Evolutionary conservation across 2,797 vertebrate genomes (phyloP).

Genomic region (Sus cebifrons): DNA sequence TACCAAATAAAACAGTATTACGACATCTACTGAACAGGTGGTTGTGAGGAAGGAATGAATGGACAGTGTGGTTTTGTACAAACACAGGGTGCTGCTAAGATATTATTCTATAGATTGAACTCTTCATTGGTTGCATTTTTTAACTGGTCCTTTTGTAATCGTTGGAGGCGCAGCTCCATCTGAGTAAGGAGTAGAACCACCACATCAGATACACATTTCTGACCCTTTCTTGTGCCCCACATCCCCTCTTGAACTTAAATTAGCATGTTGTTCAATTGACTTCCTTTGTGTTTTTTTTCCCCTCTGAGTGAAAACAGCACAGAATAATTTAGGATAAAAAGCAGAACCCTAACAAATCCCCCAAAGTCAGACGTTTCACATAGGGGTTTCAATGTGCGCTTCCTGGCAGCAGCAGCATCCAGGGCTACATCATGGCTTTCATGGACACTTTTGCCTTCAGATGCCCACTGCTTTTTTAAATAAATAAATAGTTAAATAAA

Average conservation of each 20-base stretch:
- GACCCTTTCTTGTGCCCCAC: neutral
- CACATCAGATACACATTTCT: neutral
- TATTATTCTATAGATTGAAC: neutral
- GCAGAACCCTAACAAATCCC: neutral
- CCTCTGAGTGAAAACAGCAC: constrained; percentile 17
- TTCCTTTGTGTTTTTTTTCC: neutral
- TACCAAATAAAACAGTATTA: neutral
- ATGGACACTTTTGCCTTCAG: neutral
- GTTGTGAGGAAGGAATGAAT: neutral
- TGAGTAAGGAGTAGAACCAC: neutral
- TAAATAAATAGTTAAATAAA: neutral
- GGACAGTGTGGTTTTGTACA: neutral
- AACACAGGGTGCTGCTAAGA: neutral
- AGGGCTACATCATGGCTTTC: fast-evolving
- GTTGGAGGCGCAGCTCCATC: neutral
- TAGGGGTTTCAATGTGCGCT: fast-evolving
- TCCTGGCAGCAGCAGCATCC: neutral
- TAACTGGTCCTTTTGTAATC: neutral
- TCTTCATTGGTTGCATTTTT: constrained; percentile 4
- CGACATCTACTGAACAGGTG: neutral
- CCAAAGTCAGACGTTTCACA: neutral
- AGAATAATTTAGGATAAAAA: neutral
- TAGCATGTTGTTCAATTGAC: neutral
- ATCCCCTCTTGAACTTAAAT: neutral
- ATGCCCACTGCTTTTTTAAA: neutral